Base-by-base conservation (phyloP, 53 echinoderm and acorn worm species). In the Mesocentrotus franciscanus region DNA sequence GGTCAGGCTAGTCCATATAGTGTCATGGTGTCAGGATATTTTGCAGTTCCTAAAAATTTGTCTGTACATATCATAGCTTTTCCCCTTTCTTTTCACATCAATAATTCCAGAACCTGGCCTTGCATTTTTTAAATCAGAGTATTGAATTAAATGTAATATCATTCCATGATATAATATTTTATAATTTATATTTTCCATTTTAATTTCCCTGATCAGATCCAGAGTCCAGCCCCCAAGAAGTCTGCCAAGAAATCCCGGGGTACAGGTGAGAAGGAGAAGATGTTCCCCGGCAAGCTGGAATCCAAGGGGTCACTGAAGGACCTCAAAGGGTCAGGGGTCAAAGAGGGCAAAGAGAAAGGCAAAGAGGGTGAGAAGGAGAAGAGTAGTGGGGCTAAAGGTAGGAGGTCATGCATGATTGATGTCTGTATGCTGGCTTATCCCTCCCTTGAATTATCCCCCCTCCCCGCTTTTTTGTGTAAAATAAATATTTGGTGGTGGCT, bases 151-250 rank as follows among this genome's bases (percentile, higher is more conserved):
- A 30, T 74, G 9, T 12, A 2, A 10, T 74, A 30, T 74, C 9
- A 32, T 8, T 71, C n/a, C n/a, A n/a, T n/a, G 0, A n/a, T 71
- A 24, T 71, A 22, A 71, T 26, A 71, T 7, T 0, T 20, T 24
- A 71, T 24, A 0, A 22, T 49, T 49, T 26, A n/a, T 71, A 26
- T 71, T 71, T 2, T 71, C 8, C 71, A 71, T n/a, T 20, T 84
- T 56, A 0, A 7, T 87, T 87, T n/a, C 27, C 27, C 29, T 27
- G 20, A 36, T 87, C 68, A 94, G 95, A 56, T 94, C 87, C 70
- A 61, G 55, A 98, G 98, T 70, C 97, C 98, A 32, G 96, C 97
- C 58, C 96, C 97, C 0, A 98, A 97, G 96, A 98, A 98, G 79
- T 98, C 98, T 1, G 98, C 98, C 27, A 96, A 96, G 91, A 98